Conservation (phyloP, 2,888 invertebrate species). For the Hyppa rectilinea region DNA sequence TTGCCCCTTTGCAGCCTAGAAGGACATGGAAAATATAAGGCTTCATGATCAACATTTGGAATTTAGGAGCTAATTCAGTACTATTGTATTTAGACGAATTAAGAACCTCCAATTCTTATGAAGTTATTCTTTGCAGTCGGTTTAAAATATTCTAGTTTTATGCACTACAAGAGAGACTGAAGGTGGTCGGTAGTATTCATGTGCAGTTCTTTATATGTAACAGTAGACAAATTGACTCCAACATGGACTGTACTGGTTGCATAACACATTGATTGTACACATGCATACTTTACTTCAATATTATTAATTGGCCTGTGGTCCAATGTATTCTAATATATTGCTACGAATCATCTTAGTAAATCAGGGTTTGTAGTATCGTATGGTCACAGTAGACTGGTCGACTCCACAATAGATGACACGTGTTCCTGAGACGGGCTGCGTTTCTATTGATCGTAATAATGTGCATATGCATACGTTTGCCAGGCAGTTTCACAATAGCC, state of each 20-base stretch:
- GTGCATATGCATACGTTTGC: conserved; percentile 15
- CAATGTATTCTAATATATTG: not conserved
- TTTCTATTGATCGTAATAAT: conserved; percentile 39
- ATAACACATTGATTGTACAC: conserved; percentile 2
- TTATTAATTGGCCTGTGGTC: not conserved
- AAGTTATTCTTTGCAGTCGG: not conserved
- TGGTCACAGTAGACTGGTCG: not conserved
- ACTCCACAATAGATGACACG: conserved; percentile 16
- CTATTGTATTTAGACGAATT: not conserved
- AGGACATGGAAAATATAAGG: not conserved
- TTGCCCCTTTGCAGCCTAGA: too few species aligned
- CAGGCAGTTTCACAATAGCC: conserved; percentile 10
- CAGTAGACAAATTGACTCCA: conserved; percentile 22
- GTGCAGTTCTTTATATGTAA: not conserved
- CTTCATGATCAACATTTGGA: not conserved
- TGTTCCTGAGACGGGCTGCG: not conserved
- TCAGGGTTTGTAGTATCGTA: not conserved
- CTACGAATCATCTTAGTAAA: not conserved
- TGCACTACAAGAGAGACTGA: not conserved
- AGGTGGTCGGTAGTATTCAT: not conserved
- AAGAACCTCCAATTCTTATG: not conserved
- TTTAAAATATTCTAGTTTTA: not conserved
- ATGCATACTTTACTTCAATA: not conserved
- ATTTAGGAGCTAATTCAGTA: not conserved
- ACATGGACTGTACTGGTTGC: not conserved